A percentile compares a stretch with the other conserved stretches of the same genome.
These are phyloP conservation scores for Pteromalus puparum DNA, from an alignment of 1,140 invertebrate genomes.

Conservation along the genomic window DNA sequence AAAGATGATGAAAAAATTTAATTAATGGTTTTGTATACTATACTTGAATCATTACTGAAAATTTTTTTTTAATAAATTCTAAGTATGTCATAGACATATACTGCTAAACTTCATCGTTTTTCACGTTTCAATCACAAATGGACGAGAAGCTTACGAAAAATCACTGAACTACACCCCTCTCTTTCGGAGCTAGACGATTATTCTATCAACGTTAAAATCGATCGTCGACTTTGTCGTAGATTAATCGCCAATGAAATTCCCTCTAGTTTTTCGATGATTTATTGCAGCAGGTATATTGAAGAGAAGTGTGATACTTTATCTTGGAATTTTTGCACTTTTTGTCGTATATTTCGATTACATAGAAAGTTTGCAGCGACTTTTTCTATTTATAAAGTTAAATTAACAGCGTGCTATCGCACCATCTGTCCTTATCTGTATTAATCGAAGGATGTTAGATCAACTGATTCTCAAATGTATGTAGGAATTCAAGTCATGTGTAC, in stretches of 20 bases:
- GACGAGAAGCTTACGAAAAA: conserved; percentile 4
- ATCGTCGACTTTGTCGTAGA: conserved; percentile 17
- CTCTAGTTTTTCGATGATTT: conserved; percentile 21
- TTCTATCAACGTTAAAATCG: conserved; percentile 26
- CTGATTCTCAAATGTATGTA: no score
- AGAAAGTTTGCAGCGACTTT: neutral
- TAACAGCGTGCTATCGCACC: no score
- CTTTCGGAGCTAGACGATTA: neutral
- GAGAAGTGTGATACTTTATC: conserved; percentile 7
- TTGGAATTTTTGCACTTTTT: neutral
- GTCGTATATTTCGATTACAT: neutral
- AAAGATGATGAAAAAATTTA: no score
- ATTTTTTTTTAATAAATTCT: neutral
- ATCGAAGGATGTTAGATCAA: no score
- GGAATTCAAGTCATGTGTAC: no score
- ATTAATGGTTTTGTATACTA: no score
- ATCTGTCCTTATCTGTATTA: no score
- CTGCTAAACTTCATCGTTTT: neutral
- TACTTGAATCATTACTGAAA: no score
- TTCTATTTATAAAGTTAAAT: neutral
- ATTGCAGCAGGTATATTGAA: neutral
- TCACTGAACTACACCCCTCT: neutral
- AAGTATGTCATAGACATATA: neutral
- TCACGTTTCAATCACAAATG: neutral
- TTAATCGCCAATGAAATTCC: conserved; percentile 10